Evolutionary conservation across 2,797 vertebrate species (phyloP).

Genomic region (Onychomys leucogaster): DNA sequence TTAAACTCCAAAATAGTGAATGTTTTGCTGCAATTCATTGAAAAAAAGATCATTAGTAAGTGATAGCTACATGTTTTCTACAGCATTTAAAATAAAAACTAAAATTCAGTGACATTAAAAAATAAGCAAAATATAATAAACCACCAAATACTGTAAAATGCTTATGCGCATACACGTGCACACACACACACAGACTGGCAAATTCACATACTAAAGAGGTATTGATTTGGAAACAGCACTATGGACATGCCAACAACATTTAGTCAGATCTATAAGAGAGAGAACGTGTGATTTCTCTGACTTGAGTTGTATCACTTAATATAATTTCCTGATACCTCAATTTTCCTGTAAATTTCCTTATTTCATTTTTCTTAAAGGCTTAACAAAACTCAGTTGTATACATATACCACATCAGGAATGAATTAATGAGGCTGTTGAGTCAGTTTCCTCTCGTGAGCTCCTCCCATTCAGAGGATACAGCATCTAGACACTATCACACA

Average conservation of each 20-base stretch:
- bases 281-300: neutral
- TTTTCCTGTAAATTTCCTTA: neutral
- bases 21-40: constrained; percentile 81
- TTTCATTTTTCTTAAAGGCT: neutral
- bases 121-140: constrained; percentile 1
- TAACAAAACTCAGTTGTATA: neutral
- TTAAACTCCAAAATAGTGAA: constrained; percentile 82
- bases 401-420: neutral
- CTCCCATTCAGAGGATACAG: neutral
- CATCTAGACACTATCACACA: neutral
- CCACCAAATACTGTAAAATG: neutral
- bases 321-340: neutral
- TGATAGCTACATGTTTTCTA: constrained; percentile 11
- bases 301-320: neutral
- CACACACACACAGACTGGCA: neutral
- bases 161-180: too few relatives aligned
- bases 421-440: neutral
- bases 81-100: constrained; percentile 56
- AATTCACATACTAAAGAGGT: neutral
- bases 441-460: neutral
- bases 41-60: constrained; percentile 82
- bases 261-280: neutral
- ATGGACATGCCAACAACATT: constrained; percentile 1
- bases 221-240: constrained; percentile 10
- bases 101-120: constrained; percentile 31